Conservation (phyloP, 2,888 invertebrate genomes). For the Drosophila melanocephala region DNA sequence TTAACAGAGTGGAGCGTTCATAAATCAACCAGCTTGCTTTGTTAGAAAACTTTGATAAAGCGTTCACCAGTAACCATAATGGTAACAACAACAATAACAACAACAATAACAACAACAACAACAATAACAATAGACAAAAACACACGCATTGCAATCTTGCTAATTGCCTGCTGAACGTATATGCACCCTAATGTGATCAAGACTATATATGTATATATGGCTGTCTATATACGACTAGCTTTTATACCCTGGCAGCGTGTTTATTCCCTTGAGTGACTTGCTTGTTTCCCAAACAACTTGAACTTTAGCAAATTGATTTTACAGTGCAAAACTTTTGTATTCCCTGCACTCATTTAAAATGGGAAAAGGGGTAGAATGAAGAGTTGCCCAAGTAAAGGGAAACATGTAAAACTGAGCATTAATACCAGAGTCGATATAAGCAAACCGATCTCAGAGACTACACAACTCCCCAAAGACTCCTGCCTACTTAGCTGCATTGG, state of each 20-base stretch:
- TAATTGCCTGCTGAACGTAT: constrained; percentile 74
- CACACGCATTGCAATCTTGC: constrained; percentile 72
- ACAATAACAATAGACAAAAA: not conserved
- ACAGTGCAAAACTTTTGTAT: not conserved
- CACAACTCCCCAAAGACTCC: not conserved
- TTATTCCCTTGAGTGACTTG: not conserved
- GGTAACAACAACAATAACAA: constrained; percentile 21
- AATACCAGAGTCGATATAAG: not conserved
- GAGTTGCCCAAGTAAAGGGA: too few relatives aligned
- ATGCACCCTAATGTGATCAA: constrained; percentile 60
- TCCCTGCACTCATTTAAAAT: not conserved
- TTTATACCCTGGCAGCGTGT: constrained; percentile 1
- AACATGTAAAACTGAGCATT: not conserved
- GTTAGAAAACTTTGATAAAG: constrained; percentile 80
- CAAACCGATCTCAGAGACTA: not conserved
- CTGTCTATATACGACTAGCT: not conserved
- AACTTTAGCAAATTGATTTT: not conserved
- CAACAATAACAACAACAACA: constrained; percentile 8
- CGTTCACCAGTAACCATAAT: constrained; percentile 66
- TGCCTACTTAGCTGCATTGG: not conserved
- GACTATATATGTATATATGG: not conserved
- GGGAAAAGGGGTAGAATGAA: not conserved
- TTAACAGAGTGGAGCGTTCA: constrained; percentile 75
- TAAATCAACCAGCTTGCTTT: constrained; percentile 74
- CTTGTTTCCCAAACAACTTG: not conserved